Evolutionary conservation across 2,888 invertebrate genomes (phyloP).

Genomic region (Teleogryllus oceanicus): DNA sequence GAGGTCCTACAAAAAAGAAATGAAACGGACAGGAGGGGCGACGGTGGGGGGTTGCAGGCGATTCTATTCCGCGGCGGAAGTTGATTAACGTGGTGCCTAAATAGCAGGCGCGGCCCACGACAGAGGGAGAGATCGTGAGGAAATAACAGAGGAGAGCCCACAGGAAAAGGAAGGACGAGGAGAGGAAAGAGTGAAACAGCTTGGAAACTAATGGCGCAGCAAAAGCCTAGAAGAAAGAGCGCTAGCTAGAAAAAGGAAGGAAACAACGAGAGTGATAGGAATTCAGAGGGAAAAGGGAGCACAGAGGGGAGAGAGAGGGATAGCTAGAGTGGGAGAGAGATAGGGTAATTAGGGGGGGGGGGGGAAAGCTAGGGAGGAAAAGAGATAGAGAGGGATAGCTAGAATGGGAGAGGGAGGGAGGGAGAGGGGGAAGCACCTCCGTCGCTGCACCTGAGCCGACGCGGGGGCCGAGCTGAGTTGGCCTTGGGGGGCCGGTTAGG

Average conservation of each 20-base stretch:
- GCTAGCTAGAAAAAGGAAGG: neutral
- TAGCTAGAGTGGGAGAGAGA: neutral
- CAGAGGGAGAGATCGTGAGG: neutral
- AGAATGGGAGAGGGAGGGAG: neutral
- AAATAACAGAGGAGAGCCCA: neutral
- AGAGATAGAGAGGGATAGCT: neutral
- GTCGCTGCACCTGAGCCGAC: neutral
- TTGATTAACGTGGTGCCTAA: conserved; percentile 26
- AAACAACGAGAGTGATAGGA: neutral
- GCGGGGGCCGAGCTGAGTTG: neutral
- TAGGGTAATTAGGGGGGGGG: neutral
- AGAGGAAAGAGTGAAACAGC: neutral
- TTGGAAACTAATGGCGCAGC: neutral
- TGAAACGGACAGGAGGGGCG: neutral
- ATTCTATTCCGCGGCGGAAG: conserved; percentile 26
- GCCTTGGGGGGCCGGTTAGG: no score
- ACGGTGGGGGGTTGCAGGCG: conserved; percentile 18
- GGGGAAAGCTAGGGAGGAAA: neutral
- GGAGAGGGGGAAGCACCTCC: neutral
- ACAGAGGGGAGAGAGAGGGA: neutral
- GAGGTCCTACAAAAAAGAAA: neutral
- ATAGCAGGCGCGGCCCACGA: conserved; percentile 21
- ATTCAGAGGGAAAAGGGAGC: no score
- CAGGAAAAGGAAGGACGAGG: neutral
- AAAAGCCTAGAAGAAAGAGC: neutral